A percentile compares a stretch with the other conserved stretches of the same genome.
phyloP scores from a whole-genome alignment of 2,888 invertebrate species.

The Mythimna vitellina region DNA sequence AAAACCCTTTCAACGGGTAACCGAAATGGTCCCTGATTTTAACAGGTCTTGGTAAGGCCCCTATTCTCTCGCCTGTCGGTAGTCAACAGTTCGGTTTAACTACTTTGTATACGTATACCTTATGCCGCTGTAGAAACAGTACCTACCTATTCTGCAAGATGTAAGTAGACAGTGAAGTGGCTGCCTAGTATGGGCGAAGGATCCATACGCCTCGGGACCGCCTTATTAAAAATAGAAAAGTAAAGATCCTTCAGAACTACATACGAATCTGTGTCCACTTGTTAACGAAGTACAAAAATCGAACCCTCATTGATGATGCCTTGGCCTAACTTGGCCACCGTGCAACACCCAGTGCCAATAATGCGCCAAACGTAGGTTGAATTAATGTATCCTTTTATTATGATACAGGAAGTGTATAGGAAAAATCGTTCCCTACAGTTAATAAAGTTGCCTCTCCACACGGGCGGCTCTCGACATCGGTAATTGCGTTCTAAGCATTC shows the following conservation, averaged over 20 bases:
- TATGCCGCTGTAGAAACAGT: background rate
- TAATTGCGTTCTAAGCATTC: slow-evolving; percentile 80
- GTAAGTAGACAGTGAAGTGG: background rate
- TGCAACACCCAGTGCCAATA: background rate
- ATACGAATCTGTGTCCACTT: background rate
- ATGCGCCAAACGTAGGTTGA: too few species aligned
- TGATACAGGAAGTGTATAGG: slow-evolving; percentile 10
- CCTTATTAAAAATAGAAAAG: background rate
- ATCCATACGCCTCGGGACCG: background rate
- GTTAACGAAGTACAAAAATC: background rate
- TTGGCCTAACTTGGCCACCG: background rate
- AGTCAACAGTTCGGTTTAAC: background rate
- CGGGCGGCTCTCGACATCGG: slow-evolving; percentile 69
- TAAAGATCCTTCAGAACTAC: background rate
- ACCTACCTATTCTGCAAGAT: background rate
- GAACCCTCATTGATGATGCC: background rate
- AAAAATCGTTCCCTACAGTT: slow-evolving; percentile 51
- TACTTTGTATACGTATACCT: background rate
- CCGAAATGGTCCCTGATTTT: too few species aligned
- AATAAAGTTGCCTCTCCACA: slow-evolving; percentile 67
- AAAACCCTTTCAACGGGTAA: too few species aligned
- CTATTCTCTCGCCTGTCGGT: background rate
- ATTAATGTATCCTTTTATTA: background rate
- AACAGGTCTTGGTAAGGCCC: too few species aligned
- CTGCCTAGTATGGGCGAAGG: background rate